These are phyloP conservation scores for Carassius carassius DNA, from an alignment of 2,113 vertebrate genomes.

Conservation along the genomic window DNA sequence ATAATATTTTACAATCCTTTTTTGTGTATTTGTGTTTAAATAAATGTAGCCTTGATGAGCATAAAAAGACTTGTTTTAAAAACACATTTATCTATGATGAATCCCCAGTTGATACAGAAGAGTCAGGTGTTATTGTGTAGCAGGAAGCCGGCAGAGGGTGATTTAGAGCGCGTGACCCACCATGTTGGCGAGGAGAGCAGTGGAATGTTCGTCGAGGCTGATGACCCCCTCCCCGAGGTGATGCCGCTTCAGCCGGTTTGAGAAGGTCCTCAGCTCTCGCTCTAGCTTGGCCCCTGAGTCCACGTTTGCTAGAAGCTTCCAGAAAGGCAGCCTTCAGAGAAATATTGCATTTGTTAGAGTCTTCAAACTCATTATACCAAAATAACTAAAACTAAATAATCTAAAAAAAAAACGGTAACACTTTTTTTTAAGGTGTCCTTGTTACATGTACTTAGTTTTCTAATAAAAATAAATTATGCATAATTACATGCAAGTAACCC, in stretches of 20 bases:
- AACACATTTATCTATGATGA: too few relatives aligned
- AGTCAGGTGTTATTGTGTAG: neutral
- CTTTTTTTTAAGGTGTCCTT: too few relatives aligned
- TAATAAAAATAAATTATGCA: too few relatives aligned
- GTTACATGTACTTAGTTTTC: too few relatives aligned
- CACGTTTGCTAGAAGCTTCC: conserved; percentile 73
- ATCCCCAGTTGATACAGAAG: neutral
- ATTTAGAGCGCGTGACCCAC: conserved; percentile 62
- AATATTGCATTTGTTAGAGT: neutral
- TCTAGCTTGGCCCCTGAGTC: conserved; percentile 79
- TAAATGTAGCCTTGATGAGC: neutral
- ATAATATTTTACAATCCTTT: neutral
- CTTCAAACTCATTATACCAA: neutral
- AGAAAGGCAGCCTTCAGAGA: conserved; percentile 77
- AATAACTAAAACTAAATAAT: too few relatives aligned
- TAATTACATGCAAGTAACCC: too few relatives aligned
- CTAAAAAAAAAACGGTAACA: too few relatives aligned
- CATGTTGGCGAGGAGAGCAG: conserved; percentile 76
- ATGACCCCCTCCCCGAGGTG: conserved; percentile 81
- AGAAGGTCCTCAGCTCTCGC: conserved; percentile 81
- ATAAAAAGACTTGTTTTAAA: too few relatives aligned
- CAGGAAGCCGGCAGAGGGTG: neutral
- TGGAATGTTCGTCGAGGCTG: conserved; percentile 83
- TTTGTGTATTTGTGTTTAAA: neutral
- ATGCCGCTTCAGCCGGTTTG: conserved; percentile 79